These are phyloP conservation scores for Merops nubicus DNA, from an alignment of 2,113 vertebrate species.

Conservation along the genomic window DNA sequence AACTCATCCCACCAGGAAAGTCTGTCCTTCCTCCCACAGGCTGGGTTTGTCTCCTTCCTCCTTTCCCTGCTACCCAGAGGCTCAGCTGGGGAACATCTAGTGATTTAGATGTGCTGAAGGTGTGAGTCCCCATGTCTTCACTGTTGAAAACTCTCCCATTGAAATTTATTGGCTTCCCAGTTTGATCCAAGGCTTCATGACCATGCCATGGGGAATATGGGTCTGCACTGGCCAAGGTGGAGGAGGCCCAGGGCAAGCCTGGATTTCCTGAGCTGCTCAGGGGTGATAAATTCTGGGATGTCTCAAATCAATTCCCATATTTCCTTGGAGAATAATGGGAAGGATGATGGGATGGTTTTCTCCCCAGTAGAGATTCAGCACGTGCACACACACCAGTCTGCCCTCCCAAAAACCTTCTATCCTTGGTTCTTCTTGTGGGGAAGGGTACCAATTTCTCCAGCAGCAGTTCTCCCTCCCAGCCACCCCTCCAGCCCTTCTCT, in stretches of 20 bases:
- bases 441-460: no score
- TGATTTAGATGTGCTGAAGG: not conserved
- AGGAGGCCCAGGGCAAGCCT: not conserved
- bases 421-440: not conserved
- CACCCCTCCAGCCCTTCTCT: fast-evolving
- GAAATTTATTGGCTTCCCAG: not conserved
- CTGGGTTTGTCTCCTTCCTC: not conserved
- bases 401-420: not conserved
- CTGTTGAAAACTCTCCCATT: fast-evolving
- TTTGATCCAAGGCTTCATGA: not conserved
- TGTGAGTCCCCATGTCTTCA: not conserved
- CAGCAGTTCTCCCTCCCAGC: no score
- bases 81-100: not conserved
- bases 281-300: not conserved
- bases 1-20: conserved; percentile 22
- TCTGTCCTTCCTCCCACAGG: conserved; percentile 36
- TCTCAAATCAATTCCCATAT: not conserved
- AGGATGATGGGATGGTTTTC: not conserved
- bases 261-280: not conserved
- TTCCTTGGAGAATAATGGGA: not conserved
- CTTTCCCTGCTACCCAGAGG: not conserved
- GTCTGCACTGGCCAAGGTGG: not conserved
- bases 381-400: not conserved
- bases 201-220: not conserved
- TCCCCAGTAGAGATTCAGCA: not conserved